Conservation (phyloP, 2,797 vertebrate species). For the Natrix natrix region DNA sequence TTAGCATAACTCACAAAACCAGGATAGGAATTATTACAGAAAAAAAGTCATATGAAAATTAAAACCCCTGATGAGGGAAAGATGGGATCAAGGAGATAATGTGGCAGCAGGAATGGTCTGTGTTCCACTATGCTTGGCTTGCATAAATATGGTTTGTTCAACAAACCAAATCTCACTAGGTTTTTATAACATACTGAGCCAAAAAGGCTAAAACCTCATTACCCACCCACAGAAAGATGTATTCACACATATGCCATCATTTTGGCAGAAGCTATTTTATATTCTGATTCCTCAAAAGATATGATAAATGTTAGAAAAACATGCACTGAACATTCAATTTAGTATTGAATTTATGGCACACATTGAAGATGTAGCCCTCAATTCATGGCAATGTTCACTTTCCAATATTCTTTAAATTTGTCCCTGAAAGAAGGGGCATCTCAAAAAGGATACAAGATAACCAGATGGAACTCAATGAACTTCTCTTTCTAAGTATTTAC, state of each 20-base stretch:
- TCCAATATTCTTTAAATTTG: not conserved
- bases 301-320: not conserved
- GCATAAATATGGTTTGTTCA: not conserved
- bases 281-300: not conserved
- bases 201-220: not conserved
- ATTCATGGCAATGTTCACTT: not conserved
- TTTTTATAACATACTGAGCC: not conserved
- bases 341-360: not conserved
- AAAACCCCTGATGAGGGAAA: not conserved
- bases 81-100: not conserved
- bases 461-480: not conserved
- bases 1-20: not conserved
- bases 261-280: not conserved
- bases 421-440: not conserved
- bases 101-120: not conserved
- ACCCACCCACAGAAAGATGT: not conserved
- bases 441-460: not conserved
- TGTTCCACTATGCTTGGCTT: not conserved
- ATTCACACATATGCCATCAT: not conserved
- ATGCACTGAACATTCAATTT: not conserved
- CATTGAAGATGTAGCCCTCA: not conserved
- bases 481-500: not conserved
- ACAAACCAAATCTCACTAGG: not conserved
- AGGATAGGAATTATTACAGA: not conserved
- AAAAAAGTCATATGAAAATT: not conserved